Base-by-base conservation (phyloP, 1,140 invertebrate species). In the Drosophila dunni region DNA sequence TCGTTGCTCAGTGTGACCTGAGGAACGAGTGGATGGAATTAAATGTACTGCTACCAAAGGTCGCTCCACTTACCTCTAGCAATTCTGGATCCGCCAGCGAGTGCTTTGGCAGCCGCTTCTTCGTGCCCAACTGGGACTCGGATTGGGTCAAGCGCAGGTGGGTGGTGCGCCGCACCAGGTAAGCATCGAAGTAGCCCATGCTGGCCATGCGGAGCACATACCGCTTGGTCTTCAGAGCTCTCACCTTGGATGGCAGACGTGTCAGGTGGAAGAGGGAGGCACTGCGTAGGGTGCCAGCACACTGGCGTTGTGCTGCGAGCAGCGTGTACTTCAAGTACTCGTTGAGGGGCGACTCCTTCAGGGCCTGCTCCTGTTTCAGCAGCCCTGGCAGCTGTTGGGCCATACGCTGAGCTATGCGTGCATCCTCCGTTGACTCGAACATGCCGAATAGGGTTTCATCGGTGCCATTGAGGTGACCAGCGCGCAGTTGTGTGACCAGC, bases 271-370 rank as follows among this genome's bases (percentile, higher is more conserved):
- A 95, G 54, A 97, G 92, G 11, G 95, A 95, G 1, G 96, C 94
- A 80, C 95, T 96, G 44, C 95, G 80, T 93, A 95, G 83, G 95
- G 95, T 95, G 71, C 95, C 95, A 74, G 96, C 95, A 76, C 97
- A 92, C 75, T 96, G 95, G 56, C 95, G 94, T 73, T 96, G 96
- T 0, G 96, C 95, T 15, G 96, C 95, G 6, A 97, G 92, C 50
- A 97, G 93, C 1, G 96, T 97, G 83, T 96, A 97, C 88, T 97
- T 97, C 93, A 97, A 94, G 72, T 97, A 97, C 67, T 97, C 96
- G 69, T 69, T 80, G 3, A 94, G 94, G 0, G 95, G 94, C 0
- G 96, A 96, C 91, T 97, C 96, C 85, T 96, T 96, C 1, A 97
- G 95, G 0, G 96, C 95, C 75, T 95, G 94, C 91, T 97, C 96